Percentiles rank a stretch among this genome's conserved stretches.
These are phyloP conservation scores for Aphidius ervi DNA, from an alignment of 1,140 invertebrate genomes.

Conservation along the genomic window DNA sequence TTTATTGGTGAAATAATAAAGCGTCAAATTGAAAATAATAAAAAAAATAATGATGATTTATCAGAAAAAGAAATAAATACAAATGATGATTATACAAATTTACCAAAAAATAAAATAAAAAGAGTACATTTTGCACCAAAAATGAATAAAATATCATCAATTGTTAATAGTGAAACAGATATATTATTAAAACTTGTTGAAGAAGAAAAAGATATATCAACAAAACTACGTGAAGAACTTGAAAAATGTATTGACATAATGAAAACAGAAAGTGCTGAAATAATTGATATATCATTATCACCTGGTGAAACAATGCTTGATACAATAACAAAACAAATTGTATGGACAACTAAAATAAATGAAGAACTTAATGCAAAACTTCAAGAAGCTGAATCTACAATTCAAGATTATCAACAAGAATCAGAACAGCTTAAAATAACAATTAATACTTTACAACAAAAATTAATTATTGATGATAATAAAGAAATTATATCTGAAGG, in stretches of 20 bases:
- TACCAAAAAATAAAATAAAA: constrained; percentile 43
- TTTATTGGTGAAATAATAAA: constrained; percentile 63
- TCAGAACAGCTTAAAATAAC: constrained; percentile 57
- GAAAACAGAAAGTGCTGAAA: constrained; percentile 62
- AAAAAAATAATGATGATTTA: constrained; percentile 8
- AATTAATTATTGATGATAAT: constrained; percentile 49
- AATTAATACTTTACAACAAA: constrained; percentile 52
- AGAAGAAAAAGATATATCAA: constrained; percentile 55
- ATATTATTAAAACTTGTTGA: constrained; percentile 39
- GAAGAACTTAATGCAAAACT: constrained; percentile 46
- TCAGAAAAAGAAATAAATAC: constrained; percentile 24
- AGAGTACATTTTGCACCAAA: constrained; percentile 68
- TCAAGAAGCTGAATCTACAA: constrained; percentile 48
- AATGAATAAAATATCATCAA: constrained; percentile 59
- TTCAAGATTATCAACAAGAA: constrained; percentile 54
- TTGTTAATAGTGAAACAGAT: constrained; percentile 55
- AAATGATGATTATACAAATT: constrained; percentile 26
- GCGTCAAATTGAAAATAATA: constrained; percentile 32
- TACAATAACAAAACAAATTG: constrained; percentile 28
- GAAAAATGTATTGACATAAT: constrained; percentile 63
- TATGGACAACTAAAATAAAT: constrained; percentile 28
- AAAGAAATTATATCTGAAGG: constrained; percentile 65
- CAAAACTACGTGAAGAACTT: constrained; percentile 58
- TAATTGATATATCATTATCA: constrained; percentile 59
- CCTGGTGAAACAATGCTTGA: constrained; percentile 29